These are phyloP conservation scores for Sycobia sp. DNA, from an alignment of 1,140 invertebrate species.

Conservation along the genomic window DNA sequence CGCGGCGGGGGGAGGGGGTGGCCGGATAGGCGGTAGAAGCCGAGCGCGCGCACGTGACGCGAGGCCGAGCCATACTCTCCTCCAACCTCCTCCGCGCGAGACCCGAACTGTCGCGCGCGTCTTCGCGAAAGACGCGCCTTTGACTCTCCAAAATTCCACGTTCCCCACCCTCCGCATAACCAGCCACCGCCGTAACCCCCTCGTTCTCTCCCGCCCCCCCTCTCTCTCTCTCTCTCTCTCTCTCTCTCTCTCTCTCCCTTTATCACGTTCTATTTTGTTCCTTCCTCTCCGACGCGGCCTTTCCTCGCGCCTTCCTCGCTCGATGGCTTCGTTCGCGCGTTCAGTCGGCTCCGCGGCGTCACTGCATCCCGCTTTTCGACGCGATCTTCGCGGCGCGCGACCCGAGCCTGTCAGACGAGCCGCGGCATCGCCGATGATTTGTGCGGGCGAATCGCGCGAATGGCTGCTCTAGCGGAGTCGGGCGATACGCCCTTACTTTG, in stretches of 20 bases:
- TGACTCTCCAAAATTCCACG: conserved; percentile 15
- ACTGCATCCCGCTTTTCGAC: conserved; percentile 12
- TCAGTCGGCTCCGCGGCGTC: conserved; percentile 28
- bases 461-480: no score
- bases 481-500: no score
- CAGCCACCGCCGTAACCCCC: no score
- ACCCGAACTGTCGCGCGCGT: not conserved
- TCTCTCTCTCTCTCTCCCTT: conserved; percentile 3
- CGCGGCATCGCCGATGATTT: no score
- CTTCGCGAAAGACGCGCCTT: not conserved
- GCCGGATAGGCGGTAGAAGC: not conserved
- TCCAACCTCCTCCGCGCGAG: not conserved
- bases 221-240: conserved; percentile 19
- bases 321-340: conserved; percentile 24
- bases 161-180: conserved; percentile 23
- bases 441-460: no score
- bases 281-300: not conserved
- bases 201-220: conserved; percentile 1
- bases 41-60: conserved; percentile 1
- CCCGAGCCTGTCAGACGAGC: no score
- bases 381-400: not conserved
- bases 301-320: conserved; percentile 22
- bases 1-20: not conserved
- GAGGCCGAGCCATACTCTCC: not conserved
- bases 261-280: conserved; percentile 9